phyloP scores from a whole-genome alignment of 1,140 invertebrate species.

The Cotesia glomerata region DNA sequence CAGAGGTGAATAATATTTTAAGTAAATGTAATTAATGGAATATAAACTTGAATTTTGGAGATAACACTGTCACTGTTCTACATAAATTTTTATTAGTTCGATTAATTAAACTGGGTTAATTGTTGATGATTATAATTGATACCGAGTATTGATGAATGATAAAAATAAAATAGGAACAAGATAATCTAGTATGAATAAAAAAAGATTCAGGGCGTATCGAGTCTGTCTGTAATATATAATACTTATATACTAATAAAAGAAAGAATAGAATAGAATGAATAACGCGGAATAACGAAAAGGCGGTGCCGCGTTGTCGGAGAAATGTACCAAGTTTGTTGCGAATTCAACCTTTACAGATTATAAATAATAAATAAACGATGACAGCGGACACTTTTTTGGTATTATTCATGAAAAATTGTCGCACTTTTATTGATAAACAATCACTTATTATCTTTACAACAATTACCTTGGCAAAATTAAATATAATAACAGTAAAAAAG shows the following conservation, averaged over 20 bases:
- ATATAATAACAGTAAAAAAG: background rate
- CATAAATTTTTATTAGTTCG: too few relatives aligned
- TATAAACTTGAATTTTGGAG: too few relatives aligned
- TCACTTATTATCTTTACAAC: background rate
- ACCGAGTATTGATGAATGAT: too few relatives aligned
- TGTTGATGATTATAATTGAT: too few relatives aligned
- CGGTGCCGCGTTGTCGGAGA: slow-evolving; percentile 29
- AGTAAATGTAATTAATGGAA: too few relatives aligned
- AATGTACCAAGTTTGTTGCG: background rate
- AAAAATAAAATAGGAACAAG: too few relatives aligned
- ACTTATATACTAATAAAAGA: background rate
- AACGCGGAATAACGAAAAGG: slow-evolving; percentile 30
- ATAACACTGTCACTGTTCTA: too few relatives aligned
- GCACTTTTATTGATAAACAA: background rate
- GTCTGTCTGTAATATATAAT: too few relatives aligned
- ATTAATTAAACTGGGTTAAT: too few relatives aligned
- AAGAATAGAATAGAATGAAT: background rate
- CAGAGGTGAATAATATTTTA: too few relatives aligned
- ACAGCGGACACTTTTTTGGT: background rate
- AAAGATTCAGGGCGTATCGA: slow-evolving; percentile 4
- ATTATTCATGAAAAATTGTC: background rate
- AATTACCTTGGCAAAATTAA: background rate
- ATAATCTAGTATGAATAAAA: background rate
- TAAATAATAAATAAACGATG: background rate
- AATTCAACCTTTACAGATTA: background rate